Conservation (phyloP, 2,888 invertebrate genomes). For the Aplocera efformata region DNA sequence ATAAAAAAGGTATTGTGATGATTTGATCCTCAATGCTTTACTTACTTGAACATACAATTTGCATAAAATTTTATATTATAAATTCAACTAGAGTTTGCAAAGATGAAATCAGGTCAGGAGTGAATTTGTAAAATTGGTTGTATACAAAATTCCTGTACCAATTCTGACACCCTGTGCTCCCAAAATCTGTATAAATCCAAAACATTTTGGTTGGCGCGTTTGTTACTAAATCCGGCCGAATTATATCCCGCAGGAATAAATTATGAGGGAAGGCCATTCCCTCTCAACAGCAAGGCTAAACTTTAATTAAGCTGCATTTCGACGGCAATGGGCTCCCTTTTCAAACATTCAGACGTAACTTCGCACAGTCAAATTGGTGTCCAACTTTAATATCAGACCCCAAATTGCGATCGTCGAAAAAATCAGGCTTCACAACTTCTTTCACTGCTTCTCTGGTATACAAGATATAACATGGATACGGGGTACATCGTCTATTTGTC, state of each 20-base stretch:
- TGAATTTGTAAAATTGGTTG: too few species aligned
- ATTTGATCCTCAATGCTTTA: too few species aligned
- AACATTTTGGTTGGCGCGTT: conserved; percentile 55
- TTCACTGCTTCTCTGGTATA: too few species aligned
- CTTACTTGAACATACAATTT: too few species aligned
- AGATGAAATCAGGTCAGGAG: too few species aligned
- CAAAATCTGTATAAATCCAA: conserved; percentile 46
- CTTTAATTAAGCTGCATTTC: conserved; percentile 74
- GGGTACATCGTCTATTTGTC: too few species aligned
- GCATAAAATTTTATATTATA: too few species aligned
- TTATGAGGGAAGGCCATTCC: conserved; percentile 65
- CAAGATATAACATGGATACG: too few species aligned
- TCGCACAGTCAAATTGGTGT: conserved; percentile 45
- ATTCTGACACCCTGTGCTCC: neutral
- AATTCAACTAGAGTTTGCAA: too few species aligned
- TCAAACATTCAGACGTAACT: conserved; percentile 60
- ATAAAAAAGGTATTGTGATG: too few species aligned
- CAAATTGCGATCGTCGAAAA: conserved; percentile 5
- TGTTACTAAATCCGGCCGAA: conserved; percentile 66
- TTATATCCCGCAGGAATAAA: conserved; percentile 71
- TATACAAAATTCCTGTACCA: too few species aligned
- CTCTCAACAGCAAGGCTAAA: conserved; percentile 64
- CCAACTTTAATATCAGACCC: conserved; percentile 33
- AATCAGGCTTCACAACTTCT: neutral
- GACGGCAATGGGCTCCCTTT: conserved; percentile 61